Percentiles rank a stretch among this genome's conserved stretches.
Evolutionary conservation across 2,113 vertebrate genomes (phyloP).

Genomic region (Rhinolophus ferrumequinum): DNA sequence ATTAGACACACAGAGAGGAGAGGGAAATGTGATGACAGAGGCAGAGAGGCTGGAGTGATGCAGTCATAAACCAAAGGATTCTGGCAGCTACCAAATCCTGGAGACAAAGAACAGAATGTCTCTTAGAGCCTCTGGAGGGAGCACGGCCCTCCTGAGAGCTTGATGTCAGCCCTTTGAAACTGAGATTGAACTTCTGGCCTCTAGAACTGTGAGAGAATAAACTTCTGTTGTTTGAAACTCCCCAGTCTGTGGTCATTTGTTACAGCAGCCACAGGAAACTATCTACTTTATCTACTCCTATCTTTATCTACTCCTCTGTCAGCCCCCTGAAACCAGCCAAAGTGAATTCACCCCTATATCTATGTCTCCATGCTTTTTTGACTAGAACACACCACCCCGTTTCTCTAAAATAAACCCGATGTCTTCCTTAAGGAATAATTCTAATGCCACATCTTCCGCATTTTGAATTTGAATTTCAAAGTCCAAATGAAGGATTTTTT

Average conservation of each 20-base stretch:
- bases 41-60: neutral
- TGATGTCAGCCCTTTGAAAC: neutral
- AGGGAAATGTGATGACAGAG: neutral
- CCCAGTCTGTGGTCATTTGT: no score
- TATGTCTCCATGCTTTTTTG: neutral
- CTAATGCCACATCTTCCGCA: neutral
- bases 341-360: neutral
- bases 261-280: neutral
- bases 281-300: no score
- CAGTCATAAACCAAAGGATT: no score
- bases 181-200: neutral
- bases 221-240: neutral
- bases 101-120: neutral
- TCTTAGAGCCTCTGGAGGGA: neutral
- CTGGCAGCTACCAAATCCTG: neutral
- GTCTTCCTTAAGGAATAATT: neutral
- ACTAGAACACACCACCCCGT: neutral
- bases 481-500: neutral
- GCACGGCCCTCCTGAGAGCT: fast-evolving
- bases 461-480: neutral
- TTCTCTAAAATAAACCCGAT: neutral
- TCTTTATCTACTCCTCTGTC: no score
- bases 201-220: neutral
- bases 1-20: neutral
- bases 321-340: neutral